Evolutionary conservation across 2,113 vertebrate genomes (phyloP), one percentile per base, ranked within the genome.

Genomic region (Spea bombifrons): DNA sequence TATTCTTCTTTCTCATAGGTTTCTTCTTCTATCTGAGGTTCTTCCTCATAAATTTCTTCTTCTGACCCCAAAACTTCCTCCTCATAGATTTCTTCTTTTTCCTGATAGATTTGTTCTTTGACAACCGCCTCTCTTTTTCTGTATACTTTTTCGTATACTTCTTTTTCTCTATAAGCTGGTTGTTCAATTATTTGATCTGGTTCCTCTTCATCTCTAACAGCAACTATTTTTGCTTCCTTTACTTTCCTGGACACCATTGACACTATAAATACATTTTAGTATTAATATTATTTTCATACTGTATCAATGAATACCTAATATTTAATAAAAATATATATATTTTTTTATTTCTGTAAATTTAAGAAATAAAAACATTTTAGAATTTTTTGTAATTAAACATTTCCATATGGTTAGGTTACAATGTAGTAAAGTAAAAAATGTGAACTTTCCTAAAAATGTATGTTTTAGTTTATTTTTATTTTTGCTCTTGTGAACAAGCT

Each of bases 211-310:
- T 43, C 75, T 65, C 69, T 75, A 67, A 71, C 73, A 59, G 65
- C 52, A 70, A 80, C 68, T 71, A 78, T 67, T 75, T 69, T 76
- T 7, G 69, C 57, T 68, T 83, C 78, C 53, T 81, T 57, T 73
- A 50, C 63, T 66, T 81, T 74, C 10, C 43, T 71, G 47, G 52
- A 67, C 12, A 72, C 44, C 63, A 80, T 52, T 80, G 71, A 70
- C 72, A 73, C 72, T 80, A 67, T 16, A 80, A 76, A 80, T 49
- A 80, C 43, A 80, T 55, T 45, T 45, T 43, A 8, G 4, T 9
- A 68, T 80, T 66, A 80, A 16, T 70, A 63, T 46, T 46, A 63
- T 68, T 59, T 16, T 59, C 9, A 9, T 9, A n/a, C 30, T 30
- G 30, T 30, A 30, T 30, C 30, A 30, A 30, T 30, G 30, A 30